Conservation (phyloP, 2,797 vertebrate genomes). For the Sus cebifrons region DNA sequence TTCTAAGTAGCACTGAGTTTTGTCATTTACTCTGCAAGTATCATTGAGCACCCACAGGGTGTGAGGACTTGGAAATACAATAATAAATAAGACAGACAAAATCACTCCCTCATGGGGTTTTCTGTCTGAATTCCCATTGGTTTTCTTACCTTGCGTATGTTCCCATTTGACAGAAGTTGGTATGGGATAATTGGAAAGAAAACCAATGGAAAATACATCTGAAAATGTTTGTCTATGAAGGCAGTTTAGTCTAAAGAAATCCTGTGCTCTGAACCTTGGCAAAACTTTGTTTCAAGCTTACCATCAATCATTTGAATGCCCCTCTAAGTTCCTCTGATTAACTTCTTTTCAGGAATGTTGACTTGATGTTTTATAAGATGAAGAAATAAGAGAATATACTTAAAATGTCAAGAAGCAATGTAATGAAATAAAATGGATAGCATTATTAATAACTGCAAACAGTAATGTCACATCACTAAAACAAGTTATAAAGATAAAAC, state of each 20-base stretch:
- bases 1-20: neutral
- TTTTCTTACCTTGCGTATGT: neutral
- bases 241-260: neutral
- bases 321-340: constrained; percentile 43
- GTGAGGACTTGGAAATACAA: neutral
- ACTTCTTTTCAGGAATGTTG: constrained; percentile 63
- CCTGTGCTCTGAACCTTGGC: neutral
- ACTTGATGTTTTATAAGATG: constrained; percentile 63
- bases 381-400: constrained; percentile 68
- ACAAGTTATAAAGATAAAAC: constrained; percentile 70
- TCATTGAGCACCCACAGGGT: neutral
- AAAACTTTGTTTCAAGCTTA: neutral
- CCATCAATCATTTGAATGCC: neutral
- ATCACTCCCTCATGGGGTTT: neutral
- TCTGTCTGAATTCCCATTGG: neutral
- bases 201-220: neutral
- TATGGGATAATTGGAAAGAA: neutral
- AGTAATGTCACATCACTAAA: constrained; percentile 72
- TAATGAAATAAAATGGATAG: constrained; percentile 66
- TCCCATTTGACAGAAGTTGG: neutral
- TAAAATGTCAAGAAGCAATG: constrained; percentile 70
- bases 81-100: neutral
- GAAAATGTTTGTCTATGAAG: neutral
- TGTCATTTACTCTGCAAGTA: neutral
- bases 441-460: constrained; percentile 71